Evolutionary conservation across 2,113 vertebrate species (phyloP), one percentile per base, ranked within the genome.

Genomic region (Paradoxurus hermaphroditus): DNA sequence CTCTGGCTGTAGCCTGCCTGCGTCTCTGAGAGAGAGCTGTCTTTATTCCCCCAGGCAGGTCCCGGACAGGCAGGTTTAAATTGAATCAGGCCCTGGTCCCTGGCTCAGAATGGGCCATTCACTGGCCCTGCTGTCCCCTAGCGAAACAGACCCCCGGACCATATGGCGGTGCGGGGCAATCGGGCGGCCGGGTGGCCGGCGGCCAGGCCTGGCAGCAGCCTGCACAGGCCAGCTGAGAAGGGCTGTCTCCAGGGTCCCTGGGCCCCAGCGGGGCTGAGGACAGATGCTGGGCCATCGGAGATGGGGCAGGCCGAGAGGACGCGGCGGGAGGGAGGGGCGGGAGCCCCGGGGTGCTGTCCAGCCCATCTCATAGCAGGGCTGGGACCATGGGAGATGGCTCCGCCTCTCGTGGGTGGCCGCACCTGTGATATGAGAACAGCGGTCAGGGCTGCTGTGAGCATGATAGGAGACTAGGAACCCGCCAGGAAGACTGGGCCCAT

Each of bases 81-180:
- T 98, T 98, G 97, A 98, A 99, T 98, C 98, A 98, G 97, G 86
- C 98, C 97, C 96, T 95, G 97, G 86, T 97, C 97, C 96, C 96
- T 97, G 91, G 97, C 98, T 97, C 97, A 0, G 73, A 97, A 94
- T 12, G 93, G 96, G 97, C 97, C 96, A 97, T 98, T 98, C 98
- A 98, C 97, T 94, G 97, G 97, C 85, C 94, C 95, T 83, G 97
- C 86, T 94, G 23, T 98, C 97, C 96, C 97, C 98, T 98, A 97
- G 97, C 97, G 96, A 96, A 98, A 98, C 98, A 98, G 98, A 97
- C 56, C 67, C 63, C 92, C 56, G 84, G 92, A 98, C 98, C 98
- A 98, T 98, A 96, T 97, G 98, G 98, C 91, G 84, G 95, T 97
- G 97, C 90, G 96, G 97, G 98, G 96, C 98, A 97, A 98, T 92